Evolutionary conservation across 2,797 vertebrate species (phyloP), one percentile per base, ranked within the genome.

Genomic region (Alca torda): DNA sequence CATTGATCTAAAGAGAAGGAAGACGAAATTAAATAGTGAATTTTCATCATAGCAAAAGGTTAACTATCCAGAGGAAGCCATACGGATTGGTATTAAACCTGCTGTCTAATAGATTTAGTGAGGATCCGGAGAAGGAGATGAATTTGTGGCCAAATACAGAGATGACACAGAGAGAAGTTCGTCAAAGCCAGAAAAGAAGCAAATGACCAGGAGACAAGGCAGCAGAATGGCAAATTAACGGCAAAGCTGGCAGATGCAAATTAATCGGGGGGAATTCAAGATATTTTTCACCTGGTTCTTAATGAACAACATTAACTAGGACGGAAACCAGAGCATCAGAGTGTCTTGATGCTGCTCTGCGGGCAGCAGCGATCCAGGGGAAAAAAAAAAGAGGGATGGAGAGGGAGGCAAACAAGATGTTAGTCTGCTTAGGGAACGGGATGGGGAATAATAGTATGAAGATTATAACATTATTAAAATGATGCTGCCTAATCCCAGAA

Each of bases 401-500:
- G 53, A 87, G 23, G 61, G 51, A 92, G 39, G 77, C n/a, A 95
- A 93, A 84, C 37, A 79, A 87, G 78, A 82, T 72, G 53, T 65
- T 80, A 51, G 64, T 50, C 28, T 89, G 84, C 73, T 87, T 74
- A 78, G 46, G 33, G 59, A 86, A 76, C 3, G 11, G 73, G 63
- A 94, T 35, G 6, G 79, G 69, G 51, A 92, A 95, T 73, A 93
- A 95, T 17, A 56, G 50, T 24, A 51, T 15, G 43, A 86, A 78
- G 76, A 94, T 84, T 85, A 84, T 60, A 85, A 83, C 46, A 43
- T 82, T 92, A 94, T 94, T 90, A 89, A 92, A 93, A 86, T 70
- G 43, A 93, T 88, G 79, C 65, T 91, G 79, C 59, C 87, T 95
- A 96, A 93, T 92, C 92, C 85, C 76, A 91, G 84, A 89, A 82